phyloP scores from a whole-genome alignment of 2,113 vertebrate species.

The Cyprinodon tularosa region DNA sequence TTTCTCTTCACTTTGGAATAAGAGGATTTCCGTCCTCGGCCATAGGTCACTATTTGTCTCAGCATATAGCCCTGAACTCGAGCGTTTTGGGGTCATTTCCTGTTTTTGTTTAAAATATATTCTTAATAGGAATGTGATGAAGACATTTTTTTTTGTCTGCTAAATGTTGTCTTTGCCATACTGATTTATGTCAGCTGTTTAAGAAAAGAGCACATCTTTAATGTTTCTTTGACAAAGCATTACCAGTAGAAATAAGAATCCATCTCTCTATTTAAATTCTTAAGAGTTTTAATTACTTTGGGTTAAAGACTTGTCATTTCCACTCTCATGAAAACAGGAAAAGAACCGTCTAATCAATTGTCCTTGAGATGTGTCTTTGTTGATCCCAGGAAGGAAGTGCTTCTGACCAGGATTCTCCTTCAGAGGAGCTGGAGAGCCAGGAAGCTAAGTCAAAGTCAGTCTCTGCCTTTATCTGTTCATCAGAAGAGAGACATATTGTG shows the following conservation, averaged over 20 bases:
- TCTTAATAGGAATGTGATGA: background rate
- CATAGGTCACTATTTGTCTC: constrained; percentile 14
- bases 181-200: background rate
- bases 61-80: background rate
- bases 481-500: background rate
- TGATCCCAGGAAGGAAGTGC: constrained; percentile 1
- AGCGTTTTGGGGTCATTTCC: constrained; percentile 40
- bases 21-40: constrained; percentile 8
- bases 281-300: background rate
- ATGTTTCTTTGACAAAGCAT: background rate
- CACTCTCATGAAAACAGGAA: background rate
- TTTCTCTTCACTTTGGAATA: background rate
- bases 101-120: constrained; percentile 36
- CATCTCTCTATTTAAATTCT: background rate
- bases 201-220: background rate
- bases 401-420: background rate
- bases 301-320: background rate
- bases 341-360: background rate
- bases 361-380: background rate
- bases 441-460: constrained; percentile 1
- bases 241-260: background rate
- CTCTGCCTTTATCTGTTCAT: background rate
- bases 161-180: background rate
- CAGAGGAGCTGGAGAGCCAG: background rate
- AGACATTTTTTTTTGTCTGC: constrained; percentile 18